Evolutionary conservation across 2,888 invertebrate species (phyloP).

Genomic region (Ophonus ardosiacus): DNA sequence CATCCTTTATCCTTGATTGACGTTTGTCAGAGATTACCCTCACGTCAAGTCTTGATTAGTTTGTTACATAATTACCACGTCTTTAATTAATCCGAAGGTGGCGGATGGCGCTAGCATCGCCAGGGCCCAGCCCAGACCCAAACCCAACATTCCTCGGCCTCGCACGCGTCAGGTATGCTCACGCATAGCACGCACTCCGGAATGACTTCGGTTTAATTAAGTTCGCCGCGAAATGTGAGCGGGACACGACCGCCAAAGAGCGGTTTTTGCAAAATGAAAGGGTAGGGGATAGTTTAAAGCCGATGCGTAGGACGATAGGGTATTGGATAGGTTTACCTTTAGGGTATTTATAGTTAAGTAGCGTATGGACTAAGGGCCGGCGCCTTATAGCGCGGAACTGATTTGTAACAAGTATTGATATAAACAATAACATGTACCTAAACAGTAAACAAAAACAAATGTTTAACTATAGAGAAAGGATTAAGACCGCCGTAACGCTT

Average conservation of each 20-base stretch:
- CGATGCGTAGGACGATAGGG: not conserved
- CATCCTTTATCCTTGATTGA: too few species aligned
- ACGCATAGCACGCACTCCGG: conserved; percentile 14
- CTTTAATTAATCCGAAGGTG: conserved; percentile 37
- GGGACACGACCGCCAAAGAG: conserved; percentile 5
- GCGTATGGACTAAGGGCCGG: too few species aligned
- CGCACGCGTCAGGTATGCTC: conserved; percentile 27
- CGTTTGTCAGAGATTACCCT: too few species aligned
- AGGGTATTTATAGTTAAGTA: too few species aligned
- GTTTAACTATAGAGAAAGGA: too few species aligned
- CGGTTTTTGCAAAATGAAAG: not conserved
- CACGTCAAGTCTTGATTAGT: conserved; percentile 10
- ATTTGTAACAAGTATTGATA: too few species aligned
- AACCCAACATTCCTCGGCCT: conserved; percentile 2
- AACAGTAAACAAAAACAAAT: too few species aligned
- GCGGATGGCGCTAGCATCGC: not conserved
- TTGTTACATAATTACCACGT: conserved; percentile 50
- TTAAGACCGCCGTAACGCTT: too few species aligned
- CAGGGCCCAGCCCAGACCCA: not conserved
- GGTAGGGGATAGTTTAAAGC: not conserved
- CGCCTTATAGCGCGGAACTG: too few species aligned
- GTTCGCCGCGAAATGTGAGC: conserved; percentile 4
- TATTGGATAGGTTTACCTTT: not conserved
- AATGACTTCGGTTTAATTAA: conserved; percentile 54
- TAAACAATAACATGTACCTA: too few species aligned